Conservation (phyloP, 1,140 invertebrate species). For the Andricus grossulariae region DNA sequence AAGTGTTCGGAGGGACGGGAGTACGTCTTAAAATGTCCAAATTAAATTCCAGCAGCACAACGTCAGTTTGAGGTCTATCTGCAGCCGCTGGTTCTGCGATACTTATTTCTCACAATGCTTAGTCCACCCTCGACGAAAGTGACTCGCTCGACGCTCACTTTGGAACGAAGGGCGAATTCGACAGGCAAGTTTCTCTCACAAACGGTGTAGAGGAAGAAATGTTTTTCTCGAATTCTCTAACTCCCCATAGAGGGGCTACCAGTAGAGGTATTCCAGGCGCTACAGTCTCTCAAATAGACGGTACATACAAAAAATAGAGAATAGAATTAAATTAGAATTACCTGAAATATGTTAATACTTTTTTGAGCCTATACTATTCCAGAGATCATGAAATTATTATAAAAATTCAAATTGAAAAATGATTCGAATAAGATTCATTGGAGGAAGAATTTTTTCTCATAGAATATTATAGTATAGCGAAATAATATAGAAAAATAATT, state of each 20-base stretch:
- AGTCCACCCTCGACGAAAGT: constrained; percentile 53
- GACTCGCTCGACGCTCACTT: constrained; percentile 45
- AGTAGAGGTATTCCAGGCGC: constrained; percentile 46
- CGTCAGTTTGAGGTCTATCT: constrained; percentile 60
- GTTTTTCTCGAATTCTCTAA: constrained; percentile 48
- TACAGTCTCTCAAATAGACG: constrained; percentile 29
- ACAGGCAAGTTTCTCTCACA: constrained; percentile 51
- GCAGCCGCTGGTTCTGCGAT: constrained; percentile 52
- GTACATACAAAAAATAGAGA: constrained; percentile 38
- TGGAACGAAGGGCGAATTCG: constrained; percentile 66
- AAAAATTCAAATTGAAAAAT: too few relatives aligned
- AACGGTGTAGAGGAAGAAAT: constrained; percentile 45
- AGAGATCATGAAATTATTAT: too few relatives aligned
- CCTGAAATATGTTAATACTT: too few relatives aligned
- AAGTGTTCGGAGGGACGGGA: constrained; percentile 39
- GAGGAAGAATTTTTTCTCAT: too few relatives aligned
- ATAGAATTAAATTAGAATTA: too few relatives aligned
- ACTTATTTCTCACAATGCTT: constrained; percentile 67
- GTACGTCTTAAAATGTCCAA: constrained; percentile 67
- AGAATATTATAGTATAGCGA: too few relatives aligned
- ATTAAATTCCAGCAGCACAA: constrained; percentile 64
- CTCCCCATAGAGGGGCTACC: constrained; percentile 32
- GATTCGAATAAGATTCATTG: too few relatives aligned
- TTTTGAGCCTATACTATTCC: too few relatives aligned
- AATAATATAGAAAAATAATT: too few relatives aligned